Evolutionary conservation across 2,888 invertebrate genomes (phyloP), one percentile per base, ranked within the genome.

Genomic region (Limnephilus marmoratus): DNA sequence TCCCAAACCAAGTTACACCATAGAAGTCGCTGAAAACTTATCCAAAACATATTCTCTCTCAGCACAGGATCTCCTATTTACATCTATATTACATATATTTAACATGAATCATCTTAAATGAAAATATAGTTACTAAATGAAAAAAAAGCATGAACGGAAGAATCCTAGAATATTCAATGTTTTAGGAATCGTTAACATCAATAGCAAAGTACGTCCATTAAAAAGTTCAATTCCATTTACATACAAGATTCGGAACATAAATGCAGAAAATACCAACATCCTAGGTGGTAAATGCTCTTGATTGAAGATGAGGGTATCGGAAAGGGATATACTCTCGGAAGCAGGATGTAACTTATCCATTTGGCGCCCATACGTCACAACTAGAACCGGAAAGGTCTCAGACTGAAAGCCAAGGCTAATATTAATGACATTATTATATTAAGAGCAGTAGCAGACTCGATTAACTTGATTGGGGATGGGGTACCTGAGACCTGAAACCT

Each of bases 281-380:
- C 68, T n/a, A 24, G 7, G 9, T n/a, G 24, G 68, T 9, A 68
- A 9, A 68, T 68, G 7, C 13, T 24, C 24, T 68, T 68, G 18
- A 7, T 18, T 68, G 7, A 18, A 24, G 18, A 15, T 11, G 83
- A 83, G n/a, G 18, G 83, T 37, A 83, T 83, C 24, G 37, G 41
- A 83, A 37, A 34, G 83, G 83, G 83, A 37, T 83, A 83, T 37
- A 24, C 83, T 34, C 41, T 41, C 85, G 85, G 34, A 31, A 53
- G 86, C 82, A 80, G 92, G 92, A 92, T 90, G 92, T 49, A 92
- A 92, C 92, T 92, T 92, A 90, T 92, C 92, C 88, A 92, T 86
- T 90, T 81, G 81, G 80, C 45, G 49, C 81, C 37, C 49, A 82
- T 31, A 86, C 41, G 29, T 34, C 34, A 24, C n/a, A 41, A 34